Conservation (phyloP, 2,888 invertebrate genomes). For the Tachystola acroxantha region DNA sequence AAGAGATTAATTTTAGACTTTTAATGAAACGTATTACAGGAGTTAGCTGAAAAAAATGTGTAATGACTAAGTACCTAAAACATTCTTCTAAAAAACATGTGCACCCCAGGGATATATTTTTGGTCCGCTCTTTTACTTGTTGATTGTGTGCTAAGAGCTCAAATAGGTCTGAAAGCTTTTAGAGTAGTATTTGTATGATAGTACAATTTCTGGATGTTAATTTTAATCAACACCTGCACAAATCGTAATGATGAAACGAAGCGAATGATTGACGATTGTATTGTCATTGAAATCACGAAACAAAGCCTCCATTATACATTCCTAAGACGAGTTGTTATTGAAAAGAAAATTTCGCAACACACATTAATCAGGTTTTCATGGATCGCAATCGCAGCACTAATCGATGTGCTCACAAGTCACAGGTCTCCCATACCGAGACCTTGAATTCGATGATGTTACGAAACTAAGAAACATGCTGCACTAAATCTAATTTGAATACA, state of each 20-base stretch:
- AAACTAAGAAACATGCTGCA: slow-evolving; percentile 34
- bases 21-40: too few relatives aligned
- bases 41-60: too few relatives aligned
- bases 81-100: too few relatives aligned
- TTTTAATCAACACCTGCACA: not conserved
- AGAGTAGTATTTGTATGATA: too few relatives aligned
- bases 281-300: not conserved
- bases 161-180: too few relatives aligned
- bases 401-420: slow-evolving; percentile 17
- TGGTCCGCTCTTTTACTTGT: too few relatives aligned
- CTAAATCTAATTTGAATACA: slow-evolving; percentile 62
- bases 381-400: slow-evolving; percentile 1
- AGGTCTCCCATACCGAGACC: slow-evolving; percentile 16
- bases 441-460: slow-evolving; percentile 26
- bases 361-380: slow-evolving; percentile 1
- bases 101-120: too few relatives aligned
- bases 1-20: too few relatives aligned
- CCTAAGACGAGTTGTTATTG: not conserved
- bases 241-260: not conserved
- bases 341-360: not conserved
- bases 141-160: too few relatives aligned
- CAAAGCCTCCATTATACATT: not conserved
- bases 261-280: not conserved
- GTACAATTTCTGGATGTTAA: too few relatives aligned
- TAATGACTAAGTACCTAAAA: too few relatives aligned